These are phyloP conservation scores for Psophia crepitans DNA, from an alignment of 2,113 vertebrate genomes.

Conservation along the genomic window DNA sequence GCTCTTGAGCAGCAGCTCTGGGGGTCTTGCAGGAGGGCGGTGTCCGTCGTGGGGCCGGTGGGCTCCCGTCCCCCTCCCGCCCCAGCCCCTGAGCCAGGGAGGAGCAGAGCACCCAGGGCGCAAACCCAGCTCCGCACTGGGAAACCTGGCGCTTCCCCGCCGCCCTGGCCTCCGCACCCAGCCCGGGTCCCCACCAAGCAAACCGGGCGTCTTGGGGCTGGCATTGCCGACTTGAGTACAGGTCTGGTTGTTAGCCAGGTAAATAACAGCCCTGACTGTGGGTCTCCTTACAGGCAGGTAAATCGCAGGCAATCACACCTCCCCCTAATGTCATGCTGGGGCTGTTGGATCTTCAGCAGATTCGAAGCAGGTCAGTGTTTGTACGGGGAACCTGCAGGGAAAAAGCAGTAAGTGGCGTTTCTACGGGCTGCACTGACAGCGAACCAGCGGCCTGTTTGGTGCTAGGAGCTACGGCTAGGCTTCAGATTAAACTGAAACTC, in stretches of 20 bases:
- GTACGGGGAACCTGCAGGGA: background rate
- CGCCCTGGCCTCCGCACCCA: fast-evolving
- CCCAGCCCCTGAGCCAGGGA: background rate
- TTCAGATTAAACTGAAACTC: background rate
- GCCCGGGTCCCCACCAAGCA: background rate
- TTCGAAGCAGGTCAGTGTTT: background rate
- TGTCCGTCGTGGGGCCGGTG: fast-evolving
- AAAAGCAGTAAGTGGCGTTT: background rate
- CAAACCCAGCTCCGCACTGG: fast-evolving
- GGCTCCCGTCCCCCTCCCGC: background rate
- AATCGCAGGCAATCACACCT: fast-evolving
- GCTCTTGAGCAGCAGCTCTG: background rate
- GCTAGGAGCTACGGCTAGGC: background rate
- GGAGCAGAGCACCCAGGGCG: background rate
- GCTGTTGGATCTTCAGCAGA: background rate
- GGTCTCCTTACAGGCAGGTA: background rate
- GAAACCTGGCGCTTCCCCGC: background rate
- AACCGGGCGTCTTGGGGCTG: fast-evolving
- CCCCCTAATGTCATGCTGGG: fast-evolving
- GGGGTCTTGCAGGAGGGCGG: background rate
- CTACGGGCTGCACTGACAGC: fast-evolving
- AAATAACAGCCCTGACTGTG: background rate
- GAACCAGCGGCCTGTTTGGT: background rate
- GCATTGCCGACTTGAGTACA: background rate
- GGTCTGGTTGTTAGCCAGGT: background rate